Conservation (phyloP, 2,113 vertebrate species). For the Lutjanus erythropterus region DNA sequence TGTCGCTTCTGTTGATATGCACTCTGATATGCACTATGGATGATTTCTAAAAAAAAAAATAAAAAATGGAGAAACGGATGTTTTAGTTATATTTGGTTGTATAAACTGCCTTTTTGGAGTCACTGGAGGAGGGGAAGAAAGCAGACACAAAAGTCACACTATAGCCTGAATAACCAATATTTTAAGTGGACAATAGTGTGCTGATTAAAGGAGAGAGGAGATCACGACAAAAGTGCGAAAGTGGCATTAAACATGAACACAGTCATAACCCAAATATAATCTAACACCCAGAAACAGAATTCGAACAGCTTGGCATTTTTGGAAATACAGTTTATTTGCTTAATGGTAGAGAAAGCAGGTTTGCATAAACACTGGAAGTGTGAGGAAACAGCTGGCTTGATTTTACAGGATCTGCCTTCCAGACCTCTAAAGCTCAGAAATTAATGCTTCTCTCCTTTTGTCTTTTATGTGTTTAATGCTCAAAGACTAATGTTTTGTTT, state of each 20-base stretch:
- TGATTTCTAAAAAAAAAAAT: constrained; percentile 12
- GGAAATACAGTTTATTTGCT: no score
- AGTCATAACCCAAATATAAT: neutral
- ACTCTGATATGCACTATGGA: constrained; percentile 7
- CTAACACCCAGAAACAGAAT: neutral
- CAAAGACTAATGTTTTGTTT: no score
- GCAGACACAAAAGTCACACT: neutral
- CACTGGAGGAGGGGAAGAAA: neutral
- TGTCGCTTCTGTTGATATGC: constrained; percentile 26
- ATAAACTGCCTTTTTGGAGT: neutral
- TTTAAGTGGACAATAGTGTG: neutral
- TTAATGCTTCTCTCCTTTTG: neutral
- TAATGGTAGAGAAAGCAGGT: no score
- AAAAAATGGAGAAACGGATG: neutral
- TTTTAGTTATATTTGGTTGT: neutral
- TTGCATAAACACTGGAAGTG: no score
- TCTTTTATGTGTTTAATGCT: no score
- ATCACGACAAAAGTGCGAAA: neutral
- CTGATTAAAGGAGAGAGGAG: neutral
- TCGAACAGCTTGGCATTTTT: neutral
- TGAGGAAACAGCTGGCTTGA: no score
- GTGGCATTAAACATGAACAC: neutral
- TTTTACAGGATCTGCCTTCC: no score
- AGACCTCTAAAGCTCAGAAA: neutral
- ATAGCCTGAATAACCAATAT: neutral